Conservation (phyloP, 1,140 invertebrate genomes). For the Bombus sibiricus region DNA sequence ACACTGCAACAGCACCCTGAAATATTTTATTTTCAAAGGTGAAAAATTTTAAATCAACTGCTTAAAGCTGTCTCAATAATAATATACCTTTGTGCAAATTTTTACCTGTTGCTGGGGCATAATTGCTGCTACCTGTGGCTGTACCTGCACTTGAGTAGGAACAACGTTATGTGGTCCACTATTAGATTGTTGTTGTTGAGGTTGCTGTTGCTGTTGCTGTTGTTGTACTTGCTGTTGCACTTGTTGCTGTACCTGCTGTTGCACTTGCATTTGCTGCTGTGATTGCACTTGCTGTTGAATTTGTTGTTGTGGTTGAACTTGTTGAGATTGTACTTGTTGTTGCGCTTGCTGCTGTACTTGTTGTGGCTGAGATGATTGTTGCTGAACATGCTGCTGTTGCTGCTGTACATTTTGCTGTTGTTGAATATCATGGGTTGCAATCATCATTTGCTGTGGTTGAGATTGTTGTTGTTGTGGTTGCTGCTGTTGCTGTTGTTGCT, state of each 20-base stretch:
- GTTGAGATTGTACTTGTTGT: slow-evolving; percentile 71
- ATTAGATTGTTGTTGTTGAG: slow-evolving; percentile 73
- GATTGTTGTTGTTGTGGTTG: slow-evolving; percentile 81
- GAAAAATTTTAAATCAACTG: background rate
- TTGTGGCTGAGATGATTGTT: slow-evolving; percentile 69
- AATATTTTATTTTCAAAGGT: slow-evolving; percentile 57
- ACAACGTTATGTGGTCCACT: slow-evolving; percentile 79
- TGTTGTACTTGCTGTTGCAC: slow-evolving; percentile 78
- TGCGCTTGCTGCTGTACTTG: slow-evolving; percentile 80
- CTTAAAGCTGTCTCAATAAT: slow-evolving; percentile 43
- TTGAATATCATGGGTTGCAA: slow-evolving; percentile 77
- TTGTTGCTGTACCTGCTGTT: slow-evolving; percentile 77
- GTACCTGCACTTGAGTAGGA: slow-evolving; percentile 82
- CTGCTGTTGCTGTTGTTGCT: slow-evolving; percentile 80
- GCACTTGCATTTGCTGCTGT: slow-evolving; percentile 69
- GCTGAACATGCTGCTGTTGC: slow-evolving; percentile 78
- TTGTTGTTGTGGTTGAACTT: slow-evolving; percentile 78
- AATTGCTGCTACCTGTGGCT: slow-evolving; percentile 83
- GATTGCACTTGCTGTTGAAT: slow-evolving; percentile 77
- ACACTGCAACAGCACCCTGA: slow-evolving; percentile 78
- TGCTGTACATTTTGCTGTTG: slow-evolving; percentile 84
- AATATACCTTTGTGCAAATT: slow-evolving; percentile 46
- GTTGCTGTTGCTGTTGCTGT: slow-evolving; percentile 79
- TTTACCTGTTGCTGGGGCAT: slow-evolving; percentile 84
- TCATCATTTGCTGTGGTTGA: slow-evolving; percentile 80